These are phyloP conservation scores for Pangasius sanitwongsei DNA, from an alignment of 2,797 vertebrate species.

Conservation along the genomic window DNA sequence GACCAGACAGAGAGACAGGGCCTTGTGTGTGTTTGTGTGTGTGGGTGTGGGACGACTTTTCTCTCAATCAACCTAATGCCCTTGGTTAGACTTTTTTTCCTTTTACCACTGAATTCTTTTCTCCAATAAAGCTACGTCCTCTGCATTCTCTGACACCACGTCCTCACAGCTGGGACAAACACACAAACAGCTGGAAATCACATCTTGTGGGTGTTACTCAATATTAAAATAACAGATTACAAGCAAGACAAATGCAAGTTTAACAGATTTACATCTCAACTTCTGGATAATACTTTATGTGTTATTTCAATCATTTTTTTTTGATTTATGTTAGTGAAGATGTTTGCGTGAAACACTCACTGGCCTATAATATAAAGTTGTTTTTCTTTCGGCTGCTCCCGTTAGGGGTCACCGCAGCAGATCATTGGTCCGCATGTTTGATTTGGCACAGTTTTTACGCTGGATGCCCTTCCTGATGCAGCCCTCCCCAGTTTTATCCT, in stretches of 20 bases:
- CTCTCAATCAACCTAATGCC: constrained; percentile 7
- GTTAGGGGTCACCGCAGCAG: too few relatives aligned
- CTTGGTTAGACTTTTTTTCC: background rate
- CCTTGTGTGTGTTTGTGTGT: constrained; percentile 10
- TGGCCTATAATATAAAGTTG: too few relatives aligned
- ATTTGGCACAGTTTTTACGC: too few relatives aligned
- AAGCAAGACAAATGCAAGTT: background rate
- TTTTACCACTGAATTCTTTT: background rate
- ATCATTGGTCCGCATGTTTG: too few relatives aligned
- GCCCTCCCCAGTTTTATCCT: too few relatives aligned
- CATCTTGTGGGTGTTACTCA: background rate
- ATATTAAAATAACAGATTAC: background rate
- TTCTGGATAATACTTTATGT: background rate
- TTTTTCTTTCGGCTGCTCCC: too few relatives aligned
- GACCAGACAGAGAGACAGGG: background rate
- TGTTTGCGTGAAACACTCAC: too few relatives aligned
- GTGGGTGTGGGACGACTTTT: background rate
- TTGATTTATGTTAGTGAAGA: too few relatives aligned
- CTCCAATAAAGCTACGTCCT: constrained; percentile 56
- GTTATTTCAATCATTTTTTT: background rate
- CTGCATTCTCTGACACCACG: constrained; percentile 53
- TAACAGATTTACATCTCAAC: background rate
- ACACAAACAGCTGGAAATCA: constrained; percentile 14
- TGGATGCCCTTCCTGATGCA: too few relatives aligned
- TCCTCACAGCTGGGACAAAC: constrained; percentile 18